phyloP scores from a whole-genome alignment of 2,113 vertebrate genomes.

The Speoplatyrhinus poulsoni region DNA sequence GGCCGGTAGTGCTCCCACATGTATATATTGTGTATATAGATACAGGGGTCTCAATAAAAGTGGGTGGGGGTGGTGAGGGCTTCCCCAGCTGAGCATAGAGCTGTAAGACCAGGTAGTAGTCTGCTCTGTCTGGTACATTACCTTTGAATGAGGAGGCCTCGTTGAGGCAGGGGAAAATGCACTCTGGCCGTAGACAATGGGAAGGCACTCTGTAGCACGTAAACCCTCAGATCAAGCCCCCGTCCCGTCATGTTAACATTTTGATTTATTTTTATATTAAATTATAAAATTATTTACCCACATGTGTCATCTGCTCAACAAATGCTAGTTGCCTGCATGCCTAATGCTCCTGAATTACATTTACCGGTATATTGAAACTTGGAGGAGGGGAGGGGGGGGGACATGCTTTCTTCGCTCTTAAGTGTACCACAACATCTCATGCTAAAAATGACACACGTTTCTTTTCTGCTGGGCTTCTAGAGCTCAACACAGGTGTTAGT shows the following conservation, averaged over 20 bases:
- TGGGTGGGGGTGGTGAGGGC: slow-evolving; percentile 24
- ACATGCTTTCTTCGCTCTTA: not conserved
- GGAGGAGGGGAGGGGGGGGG: not conserved
- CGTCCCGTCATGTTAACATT: slow-evolving; percentile 32
- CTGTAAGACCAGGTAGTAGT: slow-evolving; percentile 65
- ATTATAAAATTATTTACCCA: not conserved
- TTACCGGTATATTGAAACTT: not conserved
- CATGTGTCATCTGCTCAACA: slow-evolving; percentile 8
- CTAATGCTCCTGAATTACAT: not conserved
- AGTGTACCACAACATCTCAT: not conserved
- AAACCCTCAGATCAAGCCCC: slow-evolving; percentile 43
- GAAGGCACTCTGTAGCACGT: slow-evolving; percentile 57
- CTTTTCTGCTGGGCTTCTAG: not conserved
- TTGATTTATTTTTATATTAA: slow-evolving; percentile 10
- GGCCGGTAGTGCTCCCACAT: slow-evolving; percentile 4
- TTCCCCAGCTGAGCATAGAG: slow-evolving; percentile 49
- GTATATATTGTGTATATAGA: not conserved
- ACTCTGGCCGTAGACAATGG: slow-evolving; percentile 63
- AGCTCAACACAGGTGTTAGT: not conserved
- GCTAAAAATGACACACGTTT: not conserved
- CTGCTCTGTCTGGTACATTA: slow-evolving; percentile 72
- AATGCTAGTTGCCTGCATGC: slow-evolving; percentile 2
- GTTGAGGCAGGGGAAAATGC: slow-evolving; percentile 59
- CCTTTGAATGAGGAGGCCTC: slow-evolving; percentile 67
- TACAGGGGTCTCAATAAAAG: slow-evolving; percentile 45